Conservation (phyloP, 2,888 invertebrate genomes). For the Danaus chrysippus region DNA sequence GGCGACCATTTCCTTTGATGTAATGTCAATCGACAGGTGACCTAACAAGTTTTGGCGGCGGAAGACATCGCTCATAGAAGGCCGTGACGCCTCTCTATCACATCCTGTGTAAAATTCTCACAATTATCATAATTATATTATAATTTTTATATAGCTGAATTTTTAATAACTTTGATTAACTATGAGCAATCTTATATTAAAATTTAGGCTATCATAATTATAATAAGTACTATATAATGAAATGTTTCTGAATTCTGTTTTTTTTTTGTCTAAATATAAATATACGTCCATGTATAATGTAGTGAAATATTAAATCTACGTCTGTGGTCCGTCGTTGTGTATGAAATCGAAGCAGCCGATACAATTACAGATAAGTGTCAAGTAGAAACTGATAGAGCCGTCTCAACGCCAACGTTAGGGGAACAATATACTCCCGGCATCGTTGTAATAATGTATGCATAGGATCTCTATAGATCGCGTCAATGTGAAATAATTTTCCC, state of each 20-base stretch:
- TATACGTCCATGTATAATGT: no score
- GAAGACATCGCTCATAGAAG: slow-evolving; percentile 57
- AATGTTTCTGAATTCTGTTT: no score
- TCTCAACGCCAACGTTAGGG: slow-evolving; percentile 35
- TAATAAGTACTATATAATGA: no score
- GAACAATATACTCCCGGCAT: slow-evolving; percentile 30
- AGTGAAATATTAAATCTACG: no score
- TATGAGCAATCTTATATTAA: no score
- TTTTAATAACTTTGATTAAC: no score
- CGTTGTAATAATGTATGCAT: slow-evolving; percentile 37
- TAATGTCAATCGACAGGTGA: slow-evolving; percentile 36
- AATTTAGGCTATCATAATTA: no score
- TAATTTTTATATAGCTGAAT: no score
- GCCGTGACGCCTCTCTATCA: slow-evolving; percentile 55
- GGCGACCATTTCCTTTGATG: slow-evolving; percentile 34
- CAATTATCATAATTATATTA: slow-evolving; percentile 18
- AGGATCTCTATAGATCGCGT: slow-evolving; percentile 40
- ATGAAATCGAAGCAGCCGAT: slow-evolving; percentile 22
- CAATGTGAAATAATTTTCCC: slow-evolving; percentile 62
- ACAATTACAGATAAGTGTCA: slow-evolving; percentile 35
- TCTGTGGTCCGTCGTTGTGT: slow-evolving; percentile 41
- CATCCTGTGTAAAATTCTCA: slow-evolving; percentile 53
- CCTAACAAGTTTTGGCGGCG: slow-evolving; percentile 46
- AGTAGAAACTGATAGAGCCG: slow-evolving; percentile 33
- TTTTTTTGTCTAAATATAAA: no score